A percentile compares a stretch with the other conserved stretches of the same genome.
Evolutionary conservation across 1,140 invertebrate species (phyloP).

Genomic region (Scaptomyza hsui): DNA sequence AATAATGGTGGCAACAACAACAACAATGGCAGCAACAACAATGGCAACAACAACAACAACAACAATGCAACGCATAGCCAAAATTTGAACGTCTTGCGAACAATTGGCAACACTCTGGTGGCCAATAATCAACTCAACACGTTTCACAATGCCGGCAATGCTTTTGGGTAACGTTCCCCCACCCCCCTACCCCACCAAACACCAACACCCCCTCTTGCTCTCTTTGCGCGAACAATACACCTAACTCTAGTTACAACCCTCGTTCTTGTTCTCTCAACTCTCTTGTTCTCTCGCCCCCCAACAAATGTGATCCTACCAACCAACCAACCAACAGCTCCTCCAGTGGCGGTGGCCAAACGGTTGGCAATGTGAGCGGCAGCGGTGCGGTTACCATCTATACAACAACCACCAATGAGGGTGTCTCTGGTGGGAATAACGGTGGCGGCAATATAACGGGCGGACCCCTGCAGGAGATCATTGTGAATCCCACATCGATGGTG

Average conservation of each 20-base stretch:
- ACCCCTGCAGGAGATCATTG: slow-evolving; percentile 81
- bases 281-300: slow-evolving; percentile 20
- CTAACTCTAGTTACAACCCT: slow-evolving; percentile 74
- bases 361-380: slow-evolving; percentile 70
- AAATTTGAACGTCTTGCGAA: slow-evolving; percentile 82
- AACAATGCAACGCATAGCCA: slow-evolving; percentile 56
- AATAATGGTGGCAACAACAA: slow-evolving; percentile 31
- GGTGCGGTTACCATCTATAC: slow-evolving; percentile 81
- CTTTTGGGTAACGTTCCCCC: slow-evolving; percentile 80
- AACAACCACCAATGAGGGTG: slow-evolving; percentile 78
- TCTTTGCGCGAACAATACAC: slow-evolving; percentile 60
- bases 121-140: slow-evolving; percentile 82
- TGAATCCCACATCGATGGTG: slow-evolving; percentile 83
- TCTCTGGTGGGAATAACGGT: slow-evolving; percentile 48
- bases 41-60: slow-evolving; percentile 41
- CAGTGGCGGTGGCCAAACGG: slow-evolving; percentile 67
- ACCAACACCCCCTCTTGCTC: background rate
- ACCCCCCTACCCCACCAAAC: background rate
- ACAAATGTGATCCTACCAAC: slow-evolving; percentile 3
- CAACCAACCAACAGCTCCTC: slow-evolving; percentile 49
- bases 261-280: slow-evolving; percentile 75
- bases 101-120: slow-evolving; percentile 82
- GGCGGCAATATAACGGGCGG: slow-evolving; percentile 64
- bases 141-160: slow-evolving; percentile 76
- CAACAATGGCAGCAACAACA: slow-evolving; percentile 34